Evolutionary conservation across 2,888 invertebrate species (phyloP).

Genomic region (Lucinisca nassula): DNA sequence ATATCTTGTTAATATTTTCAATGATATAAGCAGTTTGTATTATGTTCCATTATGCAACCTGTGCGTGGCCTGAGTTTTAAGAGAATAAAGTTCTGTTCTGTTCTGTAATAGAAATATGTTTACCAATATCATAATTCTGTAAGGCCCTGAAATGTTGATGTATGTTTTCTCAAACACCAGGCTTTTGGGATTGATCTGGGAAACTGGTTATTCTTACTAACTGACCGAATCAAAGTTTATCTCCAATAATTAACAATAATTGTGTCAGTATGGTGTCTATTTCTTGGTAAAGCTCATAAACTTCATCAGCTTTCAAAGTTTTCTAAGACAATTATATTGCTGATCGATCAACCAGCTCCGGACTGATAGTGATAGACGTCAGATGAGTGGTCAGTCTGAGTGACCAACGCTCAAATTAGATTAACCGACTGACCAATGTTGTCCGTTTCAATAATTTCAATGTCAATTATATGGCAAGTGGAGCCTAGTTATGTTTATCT

Average conservation of each 20-base stretch:
- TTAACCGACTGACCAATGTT: slow-evolving; percentile 9
- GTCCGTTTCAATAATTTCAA: slow-evolving; percentile 1
- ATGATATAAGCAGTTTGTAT: too few relatives aligned
- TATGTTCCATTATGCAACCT: too few relatives aligned
- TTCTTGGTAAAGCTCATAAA: background rate
- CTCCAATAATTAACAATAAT: background rate
- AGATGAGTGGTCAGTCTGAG: slow-evolving; percentile 10
- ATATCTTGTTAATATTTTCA: too few relatives aligned
- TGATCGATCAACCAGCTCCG: background rate
- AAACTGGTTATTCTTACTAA: too few relatives aligned
- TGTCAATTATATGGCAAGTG: slow-evolving; percentile 4
- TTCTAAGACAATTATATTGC: background rate
- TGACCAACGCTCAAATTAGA: slow-evolving; percentile 15
- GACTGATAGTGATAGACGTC: background rate
- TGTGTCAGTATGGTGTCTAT: background rate
- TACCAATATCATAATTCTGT: too few relatives aligned
- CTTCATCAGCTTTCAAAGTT: background rate
- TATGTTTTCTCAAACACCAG: too few relatives aligned
- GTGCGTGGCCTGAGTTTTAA: too few relatives aligned
- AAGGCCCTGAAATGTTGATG: too few relatives aligned
- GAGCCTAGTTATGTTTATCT: slow-evolving; percentile 10
- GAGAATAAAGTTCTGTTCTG: too few relatives aligned
- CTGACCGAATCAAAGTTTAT: background rate
- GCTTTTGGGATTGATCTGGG: too few relatives aligned
- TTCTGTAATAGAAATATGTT: too few relatives aligned